Percentiles rank a stretch among this genome's conserved stretches.
Evolutionary conservation across 2,797 vertebrate genomes (phyloP).

Genomic region (Tolypeutes matacus): DNA sequence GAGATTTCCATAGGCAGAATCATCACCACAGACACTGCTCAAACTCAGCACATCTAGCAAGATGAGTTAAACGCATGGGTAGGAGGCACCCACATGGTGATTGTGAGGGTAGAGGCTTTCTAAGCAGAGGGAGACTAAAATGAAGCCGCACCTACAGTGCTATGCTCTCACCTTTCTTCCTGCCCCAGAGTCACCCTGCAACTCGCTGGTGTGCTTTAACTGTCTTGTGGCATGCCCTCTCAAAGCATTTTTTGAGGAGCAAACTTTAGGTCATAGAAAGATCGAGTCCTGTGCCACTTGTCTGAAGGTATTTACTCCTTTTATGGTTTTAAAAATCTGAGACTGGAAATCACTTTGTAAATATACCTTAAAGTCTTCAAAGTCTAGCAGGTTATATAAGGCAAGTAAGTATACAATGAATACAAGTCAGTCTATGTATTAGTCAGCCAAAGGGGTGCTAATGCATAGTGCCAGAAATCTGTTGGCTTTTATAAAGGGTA

Average conservation of each 20-base stretch:
- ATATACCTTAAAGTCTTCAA: neutral
- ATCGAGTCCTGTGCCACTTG: neutral
- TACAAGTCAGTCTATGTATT: neutral
- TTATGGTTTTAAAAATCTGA: slow-evolving; percentile 7
- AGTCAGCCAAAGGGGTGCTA: no score
- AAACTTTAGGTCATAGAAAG: neutral
- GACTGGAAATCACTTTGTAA: neutral
- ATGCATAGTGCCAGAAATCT: no score
- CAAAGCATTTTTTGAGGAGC: neutral
- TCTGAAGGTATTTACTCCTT: slow-evolving; percentile 28
- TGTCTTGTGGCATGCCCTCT: neutral
- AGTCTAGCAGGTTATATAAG: neutral
- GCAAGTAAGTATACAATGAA: neutral
- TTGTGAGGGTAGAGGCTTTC: neutral
- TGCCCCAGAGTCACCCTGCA: neutral
- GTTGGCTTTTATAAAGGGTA: no score
- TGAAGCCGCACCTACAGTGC: neutral
- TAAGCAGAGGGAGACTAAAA: neutral
- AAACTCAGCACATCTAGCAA: neutral
- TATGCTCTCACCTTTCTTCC: neutral
- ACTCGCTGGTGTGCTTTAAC: neutral
- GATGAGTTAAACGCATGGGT: neutral
- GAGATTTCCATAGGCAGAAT: slow-evolving; percentile 34
- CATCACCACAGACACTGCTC: neutral
- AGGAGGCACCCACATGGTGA: neutral